phyloP scores from a whole-genome alignment of 64 coral and sea anemone genomes.

The Actinia equina region DNA sequence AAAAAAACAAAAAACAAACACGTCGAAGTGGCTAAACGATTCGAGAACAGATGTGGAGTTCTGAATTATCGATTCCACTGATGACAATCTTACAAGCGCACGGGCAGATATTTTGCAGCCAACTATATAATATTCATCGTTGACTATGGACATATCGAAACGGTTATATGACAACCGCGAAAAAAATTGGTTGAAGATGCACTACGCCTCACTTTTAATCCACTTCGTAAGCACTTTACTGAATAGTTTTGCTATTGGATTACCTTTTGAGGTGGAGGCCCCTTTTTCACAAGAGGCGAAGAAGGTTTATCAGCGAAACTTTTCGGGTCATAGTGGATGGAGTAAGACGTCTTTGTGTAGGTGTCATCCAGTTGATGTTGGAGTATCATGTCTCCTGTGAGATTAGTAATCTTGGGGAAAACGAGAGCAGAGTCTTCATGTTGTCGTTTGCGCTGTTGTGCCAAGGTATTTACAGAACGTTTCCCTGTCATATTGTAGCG shows the following conservation, averaged over 20 bases:
- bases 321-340: background rate
- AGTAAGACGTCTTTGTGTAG: constrained; percentile 50
- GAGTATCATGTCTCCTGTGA: background rate
- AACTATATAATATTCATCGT: background rate
- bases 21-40: background rate
- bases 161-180: no score
- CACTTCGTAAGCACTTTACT: no score
- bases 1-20: no score
- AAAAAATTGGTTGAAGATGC: no score
- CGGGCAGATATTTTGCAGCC: background rate
- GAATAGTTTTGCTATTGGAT: background rate
- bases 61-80: background rate
- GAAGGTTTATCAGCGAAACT: constrained; percentile 3
- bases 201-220: no score
- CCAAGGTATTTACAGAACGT: background rate
- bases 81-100: no score
- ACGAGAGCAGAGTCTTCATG: constrained; percentile 40
- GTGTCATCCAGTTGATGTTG: constrained; percentile 12
- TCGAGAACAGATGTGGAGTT: background rate
- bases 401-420: constrained; percentile 20
- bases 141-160: no score
- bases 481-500: background rate
- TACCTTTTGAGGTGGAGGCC: constrained; percentile 61
- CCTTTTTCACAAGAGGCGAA: constrained; percentile 33
- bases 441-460: constrained; percentile 44